Evolutionary conservation across 2,797 vertebrate species (phyloP), one percentile per base, ranked within the genome.

Genomic region (Manis javanica): DNA sequence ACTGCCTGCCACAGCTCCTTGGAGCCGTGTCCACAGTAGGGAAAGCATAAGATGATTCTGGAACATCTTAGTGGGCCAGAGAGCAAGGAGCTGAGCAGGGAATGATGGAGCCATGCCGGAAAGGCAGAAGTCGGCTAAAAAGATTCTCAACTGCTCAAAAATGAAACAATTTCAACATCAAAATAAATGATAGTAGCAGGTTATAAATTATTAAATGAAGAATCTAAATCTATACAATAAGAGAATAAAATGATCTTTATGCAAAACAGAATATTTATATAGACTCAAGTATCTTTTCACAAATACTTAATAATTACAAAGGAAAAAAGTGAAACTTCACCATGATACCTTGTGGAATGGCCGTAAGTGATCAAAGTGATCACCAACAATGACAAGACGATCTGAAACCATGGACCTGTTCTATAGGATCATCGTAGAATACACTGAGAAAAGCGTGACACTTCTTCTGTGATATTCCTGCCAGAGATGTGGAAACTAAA

Each of bases 301-400:
- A 92, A 79, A 94, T 46, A 57, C 13, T 66, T 85, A 81, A 93
- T 82, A 37, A 37, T 37, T 93, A 93, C 46, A 64, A 82, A 90
- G 18, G 53, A 64, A n/a, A 66, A 82, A 85, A 57, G 55, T 37
- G 31, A 75, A 85, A 68, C n/a, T 68, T 84, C 66, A 83, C 19
- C 23, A 21, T 87, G 59, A 57, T 46, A 61, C 78, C 72, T 4
- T 3, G 34, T 88, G 34, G 55, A 19, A 82, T 12, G 9, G 7
- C 57, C 71, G 64, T 95, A 46, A 26, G 7, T 90, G 49, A 26
- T 84, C 31, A 84, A 81, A 83, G 7, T 55, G 72, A 92, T 46
- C n/a, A 78, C 49, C 19, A n/a, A 92, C 42, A 87, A 4, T 82
- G 87, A 74, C 51, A n/a, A n/a, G n/a, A n/a, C n/a, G n/a, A n/a